phyloP scores from a whole-genome alignment of 2,888 invertebrate species.

The Eilema depressum region DNA sequence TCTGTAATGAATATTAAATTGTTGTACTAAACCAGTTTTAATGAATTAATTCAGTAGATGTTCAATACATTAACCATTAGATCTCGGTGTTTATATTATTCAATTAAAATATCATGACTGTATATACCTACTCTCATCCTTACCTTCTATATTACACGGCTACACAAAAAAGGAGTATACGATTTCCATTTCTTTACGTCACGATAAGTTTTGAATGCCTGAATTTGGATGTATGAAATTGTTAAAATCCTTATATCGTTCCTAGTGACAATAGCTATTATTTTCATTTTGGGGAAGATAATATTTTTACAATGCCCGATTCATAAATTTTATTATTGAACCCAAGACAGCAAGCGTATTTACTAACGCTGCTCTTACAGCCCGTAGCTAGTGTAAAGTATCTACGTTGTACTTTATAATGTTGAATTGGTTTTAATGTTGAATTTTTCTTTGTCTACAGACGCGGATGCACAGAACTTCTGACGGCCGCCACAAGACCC shows the following conservation, averaged over 20 bases:
- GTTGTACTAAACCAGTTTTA: not conserved
- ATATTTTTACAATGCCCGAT: too few species aligned
- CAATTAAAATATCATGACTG: not conserved
- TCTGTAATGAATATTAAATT: slow-evolving; percentile 4
- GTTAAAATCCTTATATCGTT: too few species aligned
- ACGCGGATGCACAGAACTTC: slow-evolving; percentile 81
- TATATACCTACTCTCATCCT: not conserved
- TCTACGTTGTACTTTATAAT: not conserved
- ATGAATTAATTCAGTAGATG: not conserved
- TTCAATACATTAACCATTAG: not conserved
- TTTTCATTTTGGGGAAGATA: too few species aligned
- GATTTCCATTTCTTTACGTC: not conserved
- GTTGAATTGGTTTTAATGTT: not conserved
- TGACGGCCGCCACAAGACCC: slow-evolving; percentile 72
- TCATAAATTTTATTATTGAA: too few species aligned
- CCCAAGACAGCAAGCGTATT: too few species aligned
- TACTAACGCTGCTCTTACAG: too few species aligned
- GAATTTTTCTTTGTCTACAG: slow-evolving; percentile 63
- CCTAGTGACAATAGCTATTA: too few species aligned
- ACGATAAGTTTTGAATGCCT: not conserved
- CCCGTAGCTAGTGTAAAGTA: not conserved
- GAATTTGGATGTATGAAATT: too few species aligned
- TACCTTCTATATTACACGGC: too few species aligned
- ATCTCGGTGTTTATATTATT: not conserved
- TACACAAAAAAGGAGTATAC: too few species aligned